Conservation (phyloP, 2,797 vertebrate species). For the Sebastes vulpes region DNA sequence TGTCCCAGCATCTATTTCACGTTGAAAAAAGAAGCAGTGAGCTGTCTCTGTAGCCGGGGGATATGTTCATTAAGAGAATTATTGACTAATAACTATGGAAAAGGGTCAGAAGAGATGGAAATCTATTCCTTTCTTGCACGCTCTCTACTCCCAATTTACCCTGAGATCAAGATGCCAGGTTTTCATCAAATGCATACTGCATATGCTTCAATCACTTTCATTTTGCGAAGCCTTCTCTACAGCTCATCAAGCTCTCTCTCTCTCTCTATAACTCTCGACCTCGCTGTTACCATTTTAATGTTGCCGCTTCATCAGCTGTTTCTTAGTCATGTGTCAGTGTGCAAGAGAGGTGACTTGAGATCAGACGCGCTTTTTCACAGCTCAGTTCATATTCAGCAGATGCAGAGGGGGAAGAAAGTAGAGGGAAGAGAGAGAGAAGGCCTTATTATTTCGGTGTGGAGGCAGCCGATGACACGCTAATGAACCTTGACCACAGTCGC, state of each 20-base stretch:
- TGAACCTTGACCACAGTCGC: slow-evolving; percentile 81
- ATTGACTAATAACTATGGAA: slow-evolving; percentile 79
- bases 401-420: slow-evolving; percentile 8
- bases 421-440: background rate
- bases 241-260: slow-evolving; percentile 41
- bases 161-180: slow-evolving; percentile 9
- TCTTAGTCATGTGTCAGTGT: slow-evolving; percentile 60
- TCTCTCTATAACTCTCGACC: slow-evolving; percentile 18
- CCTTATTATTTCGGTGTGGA: slow-evolving; percentile 81
- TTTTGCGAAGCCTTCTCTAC: slow-evolving; percentile 10
- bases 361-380: slow-evolving; percentile 61
- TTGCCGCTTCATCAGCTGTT: slow-evolving; percentile 69
- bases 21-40: slow-evolving; percentile 68
- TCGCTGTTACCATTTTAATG: slow-evolving; percentile 57
- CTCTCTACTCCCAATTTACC: slow-evolving; percentile 2
- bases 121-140: slow-evolving; percentile 27
- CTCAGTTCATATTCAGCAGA: slow-evolving; percentile 62
- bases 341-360: slow-evolving; percentile 52
- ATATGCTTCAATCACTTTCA: slow-evolving; percentile 20
- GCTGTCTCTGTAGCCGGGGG: slow-evolving; percentile 75
- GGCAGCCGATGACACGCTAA: slow-evolving; percentile 85
- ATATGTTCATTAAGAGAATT: slow-evolving; percentile 83
- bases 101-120: slow-evolving; percentile 19
- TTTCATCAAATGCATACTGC: slow-evolving; percentile 35
- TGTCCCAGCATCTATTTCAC: slow-evolving; percentile 69